Evolutionary conservation across 2,888 invertebrate genomes (phyloP).

Genomic region (Nephrotoma flavescens): DNA sequence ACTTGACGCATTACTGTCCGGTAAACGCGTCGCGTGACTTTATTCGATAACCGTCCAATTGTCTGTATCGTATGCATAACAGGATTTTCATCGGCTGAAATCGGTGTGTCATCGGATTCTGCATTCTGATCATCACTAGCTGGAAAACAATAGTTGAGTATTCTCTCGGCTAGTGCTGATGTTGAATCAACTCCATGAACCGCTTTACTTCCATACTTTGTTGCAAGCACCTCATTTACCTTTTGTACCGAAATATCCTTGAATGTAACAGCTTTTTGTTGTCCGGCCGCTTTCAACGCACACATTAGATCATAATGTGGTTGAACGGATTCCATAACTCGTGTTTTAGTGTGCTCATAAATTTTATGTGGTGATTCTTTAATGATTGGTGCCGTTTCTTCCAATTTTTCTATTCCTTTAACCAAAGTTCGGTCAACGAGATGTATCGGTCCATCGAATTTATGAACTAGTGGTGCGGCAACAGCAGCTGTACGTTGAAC

Average conservation of each 20-base stretch:
- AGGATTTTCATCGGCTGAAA: background rate
- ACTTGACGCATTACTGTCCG: background rate
- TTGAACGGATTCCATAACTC: background rate
- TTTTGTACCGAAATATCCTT: background rate
- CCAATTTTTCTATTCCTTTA: background rate
- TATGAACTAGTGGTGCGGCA: background rate
- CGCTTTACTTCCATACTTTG: background rate
- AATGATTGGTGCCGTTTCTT: background rate
- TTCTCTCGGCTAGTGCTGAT: background rate
- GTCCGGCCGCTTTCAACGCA: background rate
- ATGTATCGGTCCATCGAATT: background rate
- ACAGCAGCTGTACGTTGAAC: background rate
- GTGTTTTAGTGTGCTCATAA: background rate
- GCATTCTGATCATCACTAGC: background rate
- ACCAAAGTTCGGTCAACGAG: background rate
- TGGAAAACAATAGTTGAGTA: background rate
- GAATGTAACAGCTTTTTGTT: background rate
- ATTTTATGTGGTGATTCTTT: background rate
- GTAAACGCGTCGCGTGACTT: background rate
- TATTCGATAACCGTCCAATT: background rate
- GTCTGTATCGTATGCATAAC: background rate
- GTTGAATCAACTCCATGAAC: background rate
- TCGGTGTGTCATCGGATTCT: background rate
- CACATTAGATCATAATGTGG: background rate
- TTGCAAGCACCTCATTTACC: background rate